These are phyloP conservation scores for Syritta pipiens DNA, from an alignment of 2,888 invertebrate genomes.

Conservation along the genomic window DNA sequence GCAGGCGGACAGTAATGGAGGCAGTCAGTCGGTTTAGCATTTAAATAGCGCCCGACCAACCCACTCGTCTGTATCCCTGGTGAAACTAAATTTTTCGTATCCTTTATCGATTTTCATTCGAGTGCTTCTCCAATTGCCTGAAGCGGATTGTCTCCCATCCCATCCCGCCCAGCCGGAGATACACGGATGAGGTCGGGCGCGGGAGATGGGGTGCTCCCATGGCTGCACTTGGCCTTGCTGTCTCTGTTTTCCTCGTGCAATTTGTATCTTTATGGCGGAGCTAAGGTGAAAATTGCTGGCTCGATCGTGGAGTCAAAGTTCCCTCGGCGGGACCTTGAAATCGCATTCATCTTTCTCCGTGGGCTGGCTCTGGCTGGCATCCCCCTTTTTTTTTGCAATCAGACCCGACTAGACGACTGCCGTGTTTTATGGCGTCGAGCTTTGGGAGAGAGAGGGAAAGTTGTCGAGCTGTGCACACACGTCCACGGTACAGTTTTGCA, in stretches of 20 bases:
- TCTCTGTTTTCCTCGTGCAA: neutral
- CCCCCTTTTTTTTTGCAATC: constrained; percentile 41
- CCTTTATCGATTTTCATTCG: constrained; percentile 68
- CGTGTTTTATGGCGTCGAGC: constrained; percentile 53
- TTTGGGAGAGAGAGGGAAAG: too few species aligned
- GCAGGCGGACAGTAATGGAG: constrained; percentile 65
- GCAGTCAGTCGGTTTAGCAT: constrained; percentile 64
- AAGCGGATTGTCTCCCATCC: constrained; percentile 42
- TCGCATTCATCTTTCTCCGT: constrained; percentile 58
- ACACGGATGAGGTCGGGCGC: neutral
- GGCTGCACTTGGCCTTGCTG: constrained; percentile 41
- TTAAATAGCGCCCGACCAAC: constrained; percentile 49
- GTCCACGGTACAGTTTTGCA: constrained; percentile 26
- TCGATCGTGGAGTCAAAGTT: constrained; percentile 63
- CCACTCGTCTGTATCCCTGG: constrained; percentile 13
- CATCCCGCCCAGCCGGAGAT: neutral
- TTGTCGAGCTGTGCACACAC: constrained; percentile 29
- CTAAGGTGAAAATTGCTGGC: constrained; percentile 66
- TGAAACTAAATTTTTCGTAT: constrained; percentile 60
- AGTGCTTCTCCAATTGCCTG: constrained; percentile 66
- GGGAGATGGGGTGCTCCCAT: too few species aligned
- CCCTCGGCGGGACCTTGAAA: constrained; percentile 52
- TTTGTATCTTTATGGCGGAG: constrained; percentile 26
- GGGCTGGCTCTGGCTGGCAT: constrained; percentile 49
- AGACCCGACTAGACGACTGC: constrained; percentile 30